A percentile compares a stretch with the other conserved stretches of the same genome.
Evolutionary conservation across 2,797 vertebrate species (phyloP).

Genomic region (Bryconaethiops microstoma): DNA sequence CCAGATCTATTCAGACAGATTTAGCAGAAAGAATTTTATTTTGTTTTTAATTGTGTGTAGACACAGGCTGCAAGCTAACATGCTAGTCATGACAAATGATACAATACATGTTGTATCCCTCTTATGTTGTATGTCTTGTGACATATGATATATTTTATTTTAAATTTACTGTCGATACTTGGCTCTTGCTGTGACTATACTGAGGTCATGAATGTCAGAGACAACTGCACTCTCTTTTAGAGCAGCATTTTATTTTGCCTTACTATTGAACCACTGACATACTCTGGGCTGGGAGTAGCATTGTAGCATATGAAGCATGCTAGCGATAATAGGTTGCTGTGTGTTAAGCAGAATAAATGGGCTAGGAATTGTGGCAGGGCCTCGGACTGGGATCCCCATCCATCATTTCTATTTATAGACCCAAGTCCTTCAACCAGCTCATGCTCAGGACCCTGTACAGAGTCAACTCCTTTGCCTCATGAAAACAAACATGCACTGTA

Average conservation of each 20-base stretch:
- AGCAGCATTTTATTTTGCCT: background rate
- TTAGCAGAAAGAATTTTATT: too few species aligned
- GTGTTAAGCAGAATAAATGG: conserved; percentile 48
- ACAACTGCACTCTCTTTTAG: background rate
- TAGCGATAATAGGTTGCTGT: conserved; percentile 41
- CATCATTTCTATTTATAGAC: conserved; percentile 62
- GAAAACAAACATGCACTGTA: background rate
- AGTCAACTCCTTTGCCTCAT: conserved; percentile 15
- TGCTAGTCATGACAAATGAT: too few species aligned
- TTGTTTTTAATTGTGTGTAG: too few species aligned
- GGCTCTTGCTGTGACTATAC: background rate
- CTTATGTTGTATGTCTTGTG: too few species aligned
- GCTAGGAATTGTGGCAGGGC: conserved; percentile 48
- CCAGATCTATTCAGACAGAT: too few species aligned
- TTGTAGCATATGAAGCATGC: conserved; percentile 30
- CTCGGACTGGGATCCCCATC: conserved; percentile 51
- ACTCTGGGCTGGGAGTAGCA: background rate
- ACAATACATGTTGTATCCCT: background rate
- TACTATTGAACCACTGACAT: background rate
- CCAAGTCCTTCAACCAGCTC: conserved; percentile 51
- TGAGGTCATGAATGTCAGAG: background rate
- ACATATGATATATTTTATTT: background rate
- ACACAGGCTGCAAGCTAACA: too few species aligned
- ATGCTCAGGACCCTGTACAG: conserved; percentile 26
- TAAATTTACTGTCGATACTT: too few species aligned